Percentiles rank a stretch among this genome's conserved stretches.
phyloP scores from a whole-genome alignment of 2,113 vertebrate species.

The Hymenochirus boettgeri region DNA sequence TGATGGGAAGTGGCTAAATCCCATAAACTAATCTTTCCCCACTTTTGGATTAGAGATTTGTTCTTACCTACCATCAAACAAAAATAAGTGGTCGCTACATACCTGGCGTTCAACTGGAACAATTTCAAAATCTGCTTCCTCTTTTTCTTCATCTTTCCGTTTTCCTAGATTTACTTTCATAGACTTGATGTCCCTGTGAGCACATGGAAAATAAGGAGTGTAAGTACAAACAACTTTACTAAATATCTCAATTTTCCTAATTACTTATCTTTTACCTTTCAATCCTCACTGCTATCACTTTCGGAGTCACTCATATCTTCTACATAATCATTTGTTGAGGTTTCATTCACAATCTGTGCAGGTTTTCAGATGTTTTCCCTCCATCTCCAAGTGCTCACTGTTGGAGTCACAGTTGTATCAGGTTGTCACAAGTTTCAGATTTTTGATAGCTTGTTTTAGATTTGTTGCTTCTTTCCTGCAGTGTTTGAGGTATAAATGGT shows the following conservation, averaged over 20 bases:
- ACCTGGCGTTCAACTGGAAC: constrained; percentile 86
- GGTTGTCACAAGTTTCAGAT: neutral
- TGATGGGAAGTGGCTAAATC: too few species aligned
- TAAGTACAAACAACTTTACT: neutral
- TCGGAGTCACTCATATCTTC: constrained; percentile 59
- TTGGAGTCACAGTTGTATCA: neutral
- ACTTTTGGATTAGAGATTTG: too few species aligned
- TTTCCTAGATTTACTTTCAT: constrained; percentile 44
- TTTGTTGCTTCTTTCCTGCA: neutral
- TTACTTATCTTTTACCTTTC: constrained; percentile 59
- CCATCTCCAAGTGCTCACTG: neutral
- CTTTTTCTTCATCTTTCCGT: constrained; percentile 19
- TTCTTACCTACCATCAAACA: too few species aligned
- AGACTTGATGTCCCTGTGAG: constrained; percentile 56
- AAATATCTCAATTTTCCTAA: neutral
- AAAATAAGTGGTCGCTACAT: too few species aligned
- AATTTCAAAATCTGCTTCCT: constrained; percentile 68
- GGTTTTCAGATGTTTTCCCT: accelerated
- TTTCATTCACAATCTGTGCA: too few species aligned
- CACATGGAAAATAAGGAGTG: neutral
- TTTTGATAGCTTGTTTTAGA: neutral
- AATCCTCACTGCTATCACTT: constrained; percentile 70
- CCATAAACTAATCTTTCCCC: too few species aligned
- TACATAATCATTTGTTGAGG: too few species aligned
- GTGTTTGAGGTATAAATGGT: neutral